phyloP scores from a whole-genome alignment of 2,888 invertebrate species.

The Drosophila flavopinicola region DNA sequence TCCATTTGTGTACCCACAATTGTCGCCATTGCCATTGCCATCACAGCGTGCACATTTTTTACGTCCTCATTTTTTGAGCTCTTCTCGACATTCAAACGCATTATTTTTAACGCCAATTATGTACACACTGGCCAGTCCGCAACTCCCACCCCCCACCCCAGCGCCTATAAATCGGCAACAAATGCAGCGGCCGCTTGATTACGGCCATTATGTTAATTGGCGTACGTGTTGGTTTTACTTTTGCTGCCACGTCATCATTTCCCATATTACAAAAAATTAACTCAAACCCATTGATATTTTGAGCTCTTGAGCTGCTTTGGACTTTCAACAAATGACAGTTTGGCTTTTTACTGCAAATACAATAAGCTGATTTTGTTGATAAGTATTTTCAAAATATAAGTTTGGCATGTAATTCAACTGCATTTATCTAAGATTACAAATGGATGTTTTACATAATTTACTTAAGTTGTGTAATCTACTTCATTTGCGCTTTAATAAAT shows the following conservation, averaged over 20 bases:
- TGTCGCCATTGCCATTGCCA: slow-evolving; percentile 38
- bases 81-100: slow-evolving; percentile 66
- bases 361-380: no score
- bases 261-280: slow-evolving; percentile 27
- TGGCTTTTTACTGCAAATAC: not conserved
- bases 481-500: no score
- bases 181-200: slow-evolving; percentile 67
- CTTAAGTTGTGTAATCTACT: no score
- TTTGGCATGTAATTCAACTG: no score
- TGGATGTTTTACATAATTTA: no score
- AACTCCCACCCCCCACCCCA: slow-evolving; percentile 7
- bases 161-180: slow-evolving; percentile 70
- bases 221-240: slow-evolving; percentile 57
- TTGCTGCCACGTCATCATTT: slow-evolving; percentile 52
- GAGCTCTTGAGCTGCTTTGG: slow-evolving; percentile 12
- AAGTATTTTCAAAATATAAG: no score
- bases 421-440: no score
- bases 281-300: not conserved
- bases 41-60: slow-evolving; percentile 65
- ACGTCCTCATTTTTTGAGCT: slow-evolving; percentile 51
- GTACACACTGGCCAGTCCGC: slow-evolving; percentile 45
- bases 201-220: slow-evolving; percentile 71
- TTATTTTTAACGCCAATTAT: slow-evolving; percentile 75
- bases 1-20: slow-evolving; percentile 68
- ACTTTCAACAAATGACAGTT: not conserved